phyloP scores from a whole-genome alignment of 2,797 vertebrate species.

The Bradypodion pumilum region DNA sequence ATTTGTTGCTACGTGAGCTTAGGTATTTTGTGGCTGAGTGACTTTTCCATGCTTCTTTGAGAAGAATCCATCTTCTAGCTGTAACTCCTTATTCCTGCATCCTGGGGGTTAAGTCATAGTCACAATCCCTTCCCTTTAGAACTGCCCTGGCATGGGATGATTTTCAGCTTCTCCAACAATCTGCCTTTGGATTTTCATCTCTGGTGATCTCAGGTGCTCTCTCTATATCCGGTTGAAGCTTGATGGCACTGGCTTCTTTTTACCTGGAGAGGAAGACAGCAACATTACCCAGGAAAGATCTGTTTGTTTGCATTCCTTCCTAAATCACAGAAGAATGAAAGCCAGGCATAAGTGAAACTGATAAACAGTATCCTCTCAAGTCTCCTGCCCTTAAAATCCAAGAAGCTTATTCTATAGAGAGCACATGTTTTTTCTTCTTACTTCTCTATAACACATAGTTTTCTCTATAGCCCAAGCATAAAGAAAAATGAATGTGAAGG shows the following conservation, averaged over 20 bases:
- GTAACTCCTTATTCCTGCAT: conserved; percentile 41
- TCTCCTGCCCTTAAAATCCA: conserved; percentile 33
- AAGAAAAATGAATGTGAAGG: not conserved
- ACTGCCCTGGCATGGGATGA: conserved; percentile 28
- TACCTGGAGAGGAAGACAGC: conserved; percentile 57
- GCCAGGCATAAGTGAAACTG: conserved; percentile 18
- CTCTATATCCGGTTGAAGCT: conserved; percentile 13
- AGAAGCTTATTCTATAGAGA: conserved; percentile 19
- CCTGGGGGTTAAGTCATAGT: conserved; percentile 36
- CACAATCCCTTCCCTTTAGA: conserved; percentile 24
- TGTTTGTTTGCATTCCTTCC: conserved; percentile 41
- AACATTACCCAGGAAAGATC: conserved; percentile 57
- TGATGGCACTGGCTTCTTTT: conserved; percentile 39
- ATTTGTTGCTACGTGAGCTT: conserved; percentile 30
- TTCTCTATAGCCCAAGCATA: not conserved
- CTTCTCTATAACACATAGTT: not conserved
- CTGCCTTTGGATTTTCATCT: conserved; percentile 54
- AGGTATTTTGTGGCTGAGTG: conserved; percentile 30
- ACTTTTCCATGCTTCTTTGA: conserved; percentile 44
- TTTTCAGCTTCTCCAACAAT: conserved; percentile 46
- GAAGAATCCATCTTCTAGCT: conserved; percentile 55
- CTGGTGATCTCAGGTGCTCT: not conserved
- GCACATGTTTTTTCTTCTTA: conserved; percentile 11
- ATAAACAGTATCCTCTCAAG: conserved; percentile 16
- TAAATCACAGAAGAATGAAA: conserved; percentile 60